phyloP scores from a whole-genome alignment of 2,113 vertebrate species.

The Chaenogobius annularis region DNA sequence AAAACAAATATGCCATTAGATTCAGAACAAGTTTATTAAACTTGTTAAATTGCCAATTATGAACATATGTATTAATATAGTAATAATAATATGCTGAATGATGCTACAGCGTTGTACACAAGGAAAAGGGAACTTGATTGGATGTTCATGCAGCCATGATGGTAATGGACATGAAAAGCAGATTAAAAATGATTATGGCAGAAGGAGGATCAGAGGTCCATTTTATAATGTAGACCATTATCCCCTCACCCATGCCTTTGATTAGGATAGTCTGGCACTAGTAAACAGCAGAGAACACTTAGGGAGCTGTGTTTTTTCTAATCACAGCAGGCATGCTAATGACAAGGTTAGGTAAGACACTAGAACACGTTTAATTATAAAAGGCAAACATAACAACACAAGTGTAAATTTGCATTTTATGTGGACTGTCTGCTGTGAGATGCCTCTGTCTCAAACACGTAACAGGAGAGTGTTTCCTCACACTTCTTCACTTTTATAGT shows the following conservation, averaged over 20 bases:
- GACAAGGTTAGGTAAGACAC: constrained; percentile 8
- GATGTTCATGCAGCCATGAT: constrained; percentile 37
- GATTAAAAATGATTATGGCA: constrained; percentile 73
- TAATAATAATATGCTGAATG: background rate
- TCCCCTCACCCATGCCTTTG: constrained; percentile 43
- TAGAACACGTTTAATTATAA: background rate
- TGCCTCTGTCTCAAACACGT: constrained; percentile 14
- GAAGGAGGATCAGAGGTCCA: constrained; percentile 57
- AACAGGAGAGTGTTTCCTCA: constrained; percentile 24
- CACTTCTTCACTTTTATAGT: constrained; percentile 21
- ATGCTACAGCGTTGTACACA: background rate
- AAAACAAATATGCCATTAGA: constrained; percentile 19
- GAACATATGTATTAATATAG: too few species aligned
- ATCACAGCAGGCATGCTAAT: constrained; percentile 16
- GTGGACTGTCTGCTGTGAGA: constrained; percentile 5
- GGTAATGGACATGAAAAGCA: constrained; percentile 70
- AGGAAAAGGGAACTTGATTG: constrained; percentile 25
- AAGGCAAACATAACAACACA: constrained; percentile 33
- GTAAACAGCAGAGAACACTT: constrained; percentile 8
- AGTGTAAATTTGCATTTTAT: constrained; percentile 45
- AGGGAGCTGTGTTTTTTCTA: constrained; percentile 2
- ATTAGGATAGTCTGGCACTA: constrained; percentile 32
- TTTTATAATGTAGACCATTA: constrained; percentile 62
- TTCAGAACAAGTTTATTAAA: constrained; percentile 13
- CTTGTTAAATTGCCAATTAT: too few species aligned